Evolutionary conservation across 2,113 vertebrate species (phyloP).

Genomic region (Vimba vimba): DNA sequence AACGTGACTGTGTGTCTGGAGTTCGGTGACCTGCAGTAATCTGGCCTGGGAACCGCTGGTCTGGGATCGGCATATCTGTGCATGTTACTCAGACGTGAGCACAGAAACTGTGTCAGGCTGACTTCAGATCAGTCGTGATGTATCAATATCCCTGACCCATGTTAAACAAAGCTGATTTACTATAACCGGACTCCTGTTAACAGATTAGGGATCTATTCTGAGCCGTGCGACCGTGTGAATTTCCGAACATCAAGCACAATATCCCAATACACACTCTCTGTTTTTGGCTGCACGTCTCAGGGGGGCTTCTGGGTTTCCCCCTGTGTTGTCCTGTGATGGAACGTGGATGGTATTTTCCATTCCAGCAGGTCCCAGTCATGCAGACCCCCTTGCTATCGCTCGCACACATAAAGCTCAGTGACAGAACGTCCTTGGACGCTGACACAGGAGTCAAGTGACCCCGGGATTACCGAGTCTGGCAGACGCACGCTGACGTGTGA

Average conservation of each 20-base stretch:
- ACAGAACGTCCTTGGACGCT: slow-evolving; percentile 51
- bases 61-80: background rate
- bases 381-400: slow-evolving; percentile 6
- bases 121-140: slow-evolving; percentile 12
- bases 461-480: slow-evolving; percentile 41
- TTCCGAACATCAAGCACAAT: slow-evolving; percentile 19
- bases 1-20: background rate
- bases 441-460: slow-evolving; percentile 49
- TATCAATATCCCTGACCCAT: slow-evolving; percentile 13
- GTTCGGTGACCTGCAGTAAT: background rate
- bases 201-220: slow-evolving; percentile 50
- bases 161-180: slow-evolving; percentile 48
- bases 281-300: slow-evolving; percentile 7
- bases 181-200: slow-evolving; percentile 38
- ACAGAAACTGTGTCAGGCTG: slow-evolving; percentile 27
- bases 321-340: slow-evolving; percentile 20
- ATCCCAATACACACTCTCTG: background rate
- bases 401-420: slow-evolving; percentile 40
- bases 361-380: slow-evolving; percentile 33
- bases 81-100: background rate
- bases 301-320: slow-evolving; percentile 46
- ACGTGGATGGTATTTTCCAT: slow-evolving; percentile 54
- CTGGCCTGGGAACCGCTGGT: background rate
- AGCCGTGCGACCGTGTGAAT: slow-evolving; percentile 39
- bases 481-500: slow-evolving; percentile 21